Base-by-base conservation (phyloP, 2,888 invertebrate genomes). In the Lasioglossum pauxillum region DNA sequence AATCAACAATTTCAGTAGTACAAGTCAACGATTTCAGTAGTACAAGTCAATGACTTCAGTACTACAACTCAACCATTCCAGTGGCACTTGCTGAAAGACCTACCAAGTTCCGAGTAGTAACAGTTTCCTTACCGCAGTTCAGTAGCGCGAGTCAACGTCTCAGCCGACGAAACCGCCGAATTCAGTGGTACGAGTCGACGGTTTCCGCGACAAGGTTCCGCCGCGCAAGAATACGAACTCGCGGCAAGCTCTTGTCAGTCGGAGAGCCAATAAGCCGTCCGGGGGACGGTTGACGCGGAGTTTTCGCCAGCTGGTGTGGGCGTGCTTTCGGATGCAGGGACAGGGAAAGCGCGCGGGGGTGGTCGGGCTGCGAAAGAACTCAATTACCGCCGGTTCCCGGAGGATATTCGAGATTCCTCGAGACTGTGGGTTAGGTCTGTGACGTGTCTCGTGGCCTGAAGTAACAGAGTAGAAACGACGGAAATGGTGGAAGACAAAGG, bases 361-460 rank as follows among this genome's bases (percentile, higher is more conserved):
- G n/a, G n/a, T 0, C 2, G n/a, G n/a, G 12, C 90, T 87, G 89
- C 88, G 90, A 90, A 90, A 92, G 90, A 92, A 92, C 91, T 92
- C 90, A 89, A 92, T 92, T 92, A 92, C 83, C 75, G 72, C 53
- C 82, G 80, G 79, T 78, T 85, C 87, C 81, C 72, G 67, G 76
- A 83, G 83, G 87, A 72, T 44, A n/a, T 77, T 85, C 77, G 80
- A 53, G 75, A 76, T 67, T 82, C 75, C 35, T 49, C 60, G 75
- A 44, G 74, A 64, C 53, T 41, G 35, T 8, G 27, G 46, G 60
- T 75, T 64, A 64, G 46, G 67, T 75, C 71, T 60, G 7, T 14
- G n/a, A 27, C 53, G 71, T 46, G 77, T 41, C 81, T 4, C 23
- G n/a, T 53, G 71, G 38, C 72, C 31, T 77, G 78, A 80, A 49